These are phyloP conservation scores for Cheilosia soror DNA, from an alignment of 2,888 invertebrate species.

Conservation along the genomic window DNA sequence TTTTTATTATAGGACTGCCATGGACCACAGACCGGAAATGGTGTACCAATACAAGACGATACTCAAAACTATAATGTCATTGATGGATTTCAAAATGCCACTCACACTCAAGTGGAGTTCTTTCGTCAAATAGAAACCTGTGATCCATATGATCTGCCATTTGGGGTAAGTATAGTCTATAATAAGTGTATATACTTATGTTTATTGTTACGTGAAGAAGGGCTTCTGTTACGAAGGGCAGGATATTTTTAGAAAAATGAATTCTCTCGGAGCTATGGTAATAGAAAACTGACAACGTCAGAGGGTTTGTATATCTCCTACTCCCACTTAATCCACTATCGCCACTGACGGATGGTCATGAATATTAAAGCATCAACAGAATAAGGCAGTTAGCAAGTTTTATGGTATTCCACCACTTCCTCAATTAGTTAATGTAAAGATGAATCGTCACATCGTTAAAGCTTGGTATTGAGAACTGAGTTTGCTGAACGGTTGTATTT, in stretches of 20 bases:
- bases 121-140: constrained; percentile 92
- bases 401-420: too few relatives aligned
- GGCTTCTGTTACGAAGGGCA: neutral
- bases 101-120: constrained; percentile 93
- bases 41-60: constrained; percentile 89
- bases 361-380: too few relatives aligned
- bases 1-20: constrained; percentile 90
- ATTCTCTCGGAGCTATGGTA: neutral
- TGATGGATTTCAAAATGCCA: constrained; percentile 91
- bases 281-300: too few relatives aligned
- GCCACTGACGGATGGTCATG: too few relatives aligned
- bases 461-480: too few relatives aligned
- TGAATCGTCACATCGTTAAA: too few relatives aligned
- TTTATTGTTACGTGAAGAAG: constrained; percentile 5
- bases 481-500: too few relatives aligned
- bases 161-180: constrained; percentile 86
- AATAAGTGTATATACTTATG: neutral
- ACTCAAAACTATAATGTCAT: constrained; percentile 93
- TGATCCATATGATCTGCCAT: constrained; percentile 89
- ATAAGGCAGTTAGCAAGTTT: too few relatives aligned
- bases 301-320: too few relatives aligned
- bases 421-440: too few relatives aligned
- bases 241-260: neutral
- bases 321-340: too few relatives aligned
- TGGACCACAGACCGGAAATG: constrained; percentile 86